Evolutionary conservation across 2,888 invertebrate species (phyloP).

Genomic region (Masnerella sp.): DNA sequence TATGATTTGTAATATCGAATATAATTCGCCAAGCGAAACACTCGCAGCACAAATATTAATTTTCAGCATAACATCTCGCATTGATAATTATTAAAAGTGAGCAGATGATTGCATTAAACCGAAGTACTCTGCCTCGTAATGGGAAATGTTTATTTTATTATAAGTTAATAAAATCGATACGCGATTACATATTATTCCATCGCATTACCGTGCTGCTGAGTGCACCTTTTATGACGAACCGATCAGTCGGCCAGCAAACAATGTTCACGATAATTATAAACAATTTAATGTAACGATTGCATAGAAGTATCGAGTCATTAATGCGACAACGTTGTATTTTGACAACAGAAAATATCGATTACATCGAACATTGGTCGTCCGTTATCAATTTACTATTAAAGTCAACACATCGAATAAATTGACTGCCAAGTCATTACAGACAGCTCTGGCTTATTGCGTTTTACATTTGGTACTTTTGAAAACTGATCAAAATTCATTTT

Average conservation of each 20-base stretch:
- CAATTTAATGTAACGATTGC: conserved; percentile 20
- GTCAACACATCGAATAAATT: conserved; percentile 5
- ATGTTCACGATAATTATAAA: conserved; percentile 12
- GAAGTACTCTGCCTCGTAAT: neutral
- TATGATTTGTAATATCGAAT: conserved; percentile 3
- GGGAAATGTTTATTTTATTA: conserved; percentile 15
- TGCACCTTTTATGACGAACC: conserved; percentile 7
- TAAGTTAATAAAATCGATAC: conserved; percentile 19
- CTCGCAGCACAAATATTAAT: conserved; percentile 8
- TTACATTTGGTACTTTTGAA: no score
- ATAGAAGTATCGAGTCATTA: conserved; percentile 13
- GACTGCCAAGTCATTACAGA: neutral
- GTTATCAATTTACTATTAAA: conserved; percentile 11
- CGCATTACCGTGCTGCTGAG: conserved; percentile 4
- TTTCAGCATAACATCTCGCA: neutral
- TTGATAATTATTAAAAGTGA: conserved; percentile 14
- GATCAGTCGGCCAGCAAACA: neutral
- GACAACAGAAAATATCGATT: conserved; percentile 12
- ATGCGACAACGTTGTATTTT: conserved; percentile 2
- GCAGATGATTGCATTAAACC: conserved; percentile 13
- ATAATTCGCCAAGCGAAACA: conserved; percentile 1
- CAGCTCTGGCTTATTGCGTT: no score
- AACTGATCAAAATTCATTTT: no score
- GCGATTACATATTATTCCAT: conserved; percentile 4
- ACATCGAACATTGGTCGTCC: neutral